Percentiles rank a stretch among this genome's conserved stretches.
phyloP scores from a whole-genome alignment of 2,888 invertebrate species.

The Zeuzera pyrina region DNA sequence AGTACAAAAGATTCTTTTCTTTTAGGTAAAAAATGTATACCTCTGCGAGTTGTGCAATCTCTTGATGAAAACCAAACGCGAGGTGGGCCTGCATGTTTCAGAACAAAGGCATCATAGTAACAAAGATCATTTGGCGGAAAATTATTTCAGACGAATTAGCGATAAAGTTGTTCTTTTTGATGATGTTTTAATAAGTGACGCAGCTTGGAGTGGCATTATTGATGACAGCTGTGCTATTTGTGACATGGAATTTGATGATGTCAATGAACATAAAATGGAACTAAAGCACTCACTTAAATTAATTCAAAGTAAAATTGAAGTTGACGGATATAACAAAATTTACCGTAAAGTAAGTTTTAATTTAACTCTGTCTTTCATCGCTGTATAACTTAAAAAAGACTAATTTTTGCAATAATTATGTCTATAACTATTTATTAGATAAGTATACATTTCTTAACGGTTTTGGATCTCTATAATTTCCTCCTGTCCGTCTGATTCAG shows the following conservation, averaged over 20 bases:
- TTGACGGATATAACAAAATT: constrained; percentile 23
- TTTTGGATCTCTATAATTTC: no score
- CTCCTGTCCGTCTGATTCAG: no score
- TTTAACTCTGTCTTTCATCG: no score
- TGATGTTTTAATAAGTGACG: constrained; percentile 27
- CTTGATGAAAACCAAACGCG: constrained; percentile 28
- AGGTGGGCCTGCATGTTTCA: constrained; percentile 32
- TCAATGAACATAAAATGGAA: constrained; percentile 26
- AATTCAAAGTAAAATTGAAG: constrained; percentile 28
- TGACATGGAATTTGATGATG: constrained; percentile 33
- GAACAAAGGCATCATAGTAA: constrained; percentile 28
- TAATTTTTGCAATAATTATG: no score
- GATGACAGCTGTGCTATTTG: constrained; percentile 39
- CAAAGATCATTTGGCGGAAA: no score
- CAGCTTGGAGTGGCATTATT: constrained; percentile 39
- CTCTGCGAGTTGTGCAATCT: constrained; percentile 42
- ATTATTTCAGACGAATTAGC: no score
- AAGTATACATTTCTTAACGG: no score
- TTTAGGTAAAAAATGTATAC: constrained; percentile 45
- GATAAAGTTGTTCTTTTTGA: no score
- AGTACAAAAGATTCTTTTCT: no score
- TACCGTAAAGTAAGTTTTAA: constrained; percentile 31
- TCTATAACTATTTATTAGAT: no score
- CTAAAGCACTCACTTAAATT: constrained; percentile 34
- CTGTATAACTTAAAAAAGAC: no score